Base-by-base conservation (phyloP, 1,140 invertebrate species). In the Proales similis region DNA sequence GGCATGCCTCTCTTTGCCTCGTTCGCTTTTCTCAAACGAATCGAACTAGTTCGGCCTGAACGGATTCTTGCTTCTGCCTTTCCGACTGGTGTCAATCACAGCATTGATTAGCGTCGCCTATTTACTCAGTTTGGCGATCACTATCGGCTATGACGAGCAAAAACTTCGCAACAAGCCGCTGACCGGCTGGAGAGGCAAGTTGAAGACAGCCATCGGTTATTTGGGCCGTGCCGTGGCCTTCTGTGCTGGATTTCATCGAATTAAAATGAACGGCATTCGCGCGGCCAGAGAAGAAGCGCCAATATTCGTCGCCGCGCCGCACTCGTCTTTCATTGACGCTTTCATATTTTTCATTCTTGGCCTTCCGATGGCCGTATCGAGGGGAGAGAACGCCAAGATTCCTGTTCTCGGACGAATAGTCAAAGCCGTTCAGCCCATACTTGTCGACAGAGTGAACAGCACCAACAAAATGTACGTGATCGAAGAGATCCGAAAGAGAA, bases 391-490 rank as follows among this genome's bases (percentile, higher is more conserved):
- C 72, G 79, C 79, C 53, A 81, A 82, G 68, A 82, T 86, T 72
- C 85, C 85, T 66, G 83, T 86, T 71, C 82, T 88, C 66, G 86
- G 86, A 83, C 88, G 87, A 75, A 77, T 94, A 33, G 89, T 92
- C 60, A 87, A 88, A 72, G 91, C 87, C 70, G 90, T 88, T 0
- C 90, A 95, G 75, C 90, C 91, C 0, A 86, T 96, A 12, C 91
- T 90, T 70, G 90, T 95, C 9, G 85, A 84, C 79, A 78, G 91
- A 42, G 89, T 93, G 70, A 88, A 92, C 78, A 86, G 86, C 0
- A 85, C 91, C 72, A 94, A 90, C 0, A 77, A 90, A 2, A 85
- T 88, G 68, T 88, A 87, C 67, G 91, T 89, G 2, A 87, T 93
- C 62, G 84, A 86, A 70, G 86, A 92, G 70, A 94, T 95, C 63